A percentile compares a stretch with the other conserved stretches of the same genome.
Evolutionary conservation across 1,140 invertebrate species (phyloP).

Genomic region (Leucophenga varia): DNA sequence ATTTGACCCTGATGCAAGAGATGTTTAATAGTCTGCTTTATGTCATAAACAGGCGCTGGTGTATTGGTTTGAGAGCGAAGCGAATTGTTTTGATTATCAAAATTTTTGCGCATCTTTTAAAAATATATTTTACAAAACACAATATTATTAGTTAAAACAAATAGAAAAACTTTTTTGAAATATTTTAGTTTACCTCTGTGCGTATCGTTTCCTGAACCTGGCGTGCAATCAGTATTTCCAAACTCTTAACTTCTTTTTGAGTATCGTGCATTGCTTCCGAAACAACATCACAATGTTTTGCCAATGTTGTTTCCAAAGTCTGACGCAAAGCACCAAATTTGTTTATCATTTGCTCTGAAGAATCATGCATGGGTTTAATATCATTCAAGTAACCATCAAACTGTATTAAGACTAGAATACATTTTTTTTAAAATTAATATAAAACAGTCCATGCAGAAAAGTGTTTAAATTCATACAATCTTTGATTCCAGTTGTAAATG

Average conservation of each 20-base stretch:
- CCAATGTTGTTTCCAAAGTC: constrained; percentile 37
- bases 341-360: constrained; percentile 38
- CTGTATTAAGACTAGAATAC: constrained; percentile 56
- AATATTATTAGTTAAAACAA: too few relatives aligned
- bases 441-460: not conserved
- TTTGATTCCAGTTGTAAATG: constrained; percentile 80
- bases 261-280: constrained; percentile 46
- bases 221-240: constrained; percentile 44
- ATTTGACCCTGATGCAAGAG: constrained; percentile 73
- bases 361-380: constrained; percentile 44
- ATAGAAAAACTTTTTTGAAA: not conserved
- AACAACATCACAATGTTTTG: constrained; percentile 40
- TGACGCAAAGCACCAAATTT: constrained; percentile 39
- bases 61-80: constrained; percentile 71
- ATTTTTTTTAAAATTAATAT: constrained; percentile 1
- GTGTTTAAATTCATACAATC: constrained; percentile 73
- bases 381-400: constrained; percentile 58
- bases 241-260: constrained; percentile 45
- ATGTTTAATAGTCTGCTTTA: constrained; percentile 71
- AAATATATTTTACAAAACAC: not conserved
- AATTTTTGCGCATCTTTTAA: constrained; percentile 59
- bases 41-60: constrained; percentile 64
- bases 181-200: constrained; percentile 33
- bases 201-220: constrained; percentile 48
- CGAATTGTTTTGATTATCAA: constrained; percentile 63